These are phyloP conservation scores for Ispidina lecontei DNA, from an alignment of 2,797 vertebrate species.

Conservation along the genomic window DNA sequence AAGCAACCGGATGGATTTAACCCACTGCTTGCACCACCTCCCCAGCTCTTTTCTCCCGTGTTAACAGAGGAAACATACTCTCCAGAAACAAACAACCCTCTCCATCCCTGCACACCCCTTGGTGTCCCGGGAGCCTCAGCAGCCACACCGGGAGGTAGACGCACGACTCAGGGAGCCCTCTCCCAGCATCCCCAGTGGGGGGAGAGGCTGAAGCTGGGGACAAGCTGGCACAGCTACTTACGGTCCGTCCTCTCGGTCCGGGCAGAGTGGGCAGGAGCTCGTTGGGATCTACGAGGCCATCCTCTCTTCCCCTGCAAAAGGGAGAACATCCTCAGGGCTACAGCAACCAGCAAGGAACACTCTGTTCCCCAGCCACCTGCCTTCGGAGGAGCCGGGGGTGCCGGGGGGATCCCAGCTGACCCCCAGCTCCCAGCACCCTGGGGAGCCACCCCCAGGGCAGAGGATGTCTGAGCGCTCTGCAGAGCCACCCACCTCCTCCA, in stretches of 20 bases:
- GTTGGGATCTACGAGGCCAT: not conserved
- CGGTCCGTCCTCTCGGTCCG: not conserved
- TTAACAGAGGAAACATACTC: not conserved
- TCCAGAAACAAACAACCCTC: rapidly evolving
- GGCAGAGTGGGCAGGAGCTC: not conserved
- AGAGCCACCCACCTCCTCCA: not conserved
- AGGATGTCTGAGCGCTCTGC: not conserved
- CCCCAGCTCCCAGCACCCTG: not conserved
- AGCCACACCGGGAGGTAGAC: rapidly evolving
- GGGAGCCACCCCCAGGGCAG: not conserved
- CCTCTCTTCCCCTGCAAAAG: slow-evolving; percentile 48
- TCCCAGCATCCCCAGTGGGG: not conserved
- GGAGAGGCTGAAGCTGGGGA: not conserved
- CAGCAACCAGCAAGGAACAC: rapidly evolving
- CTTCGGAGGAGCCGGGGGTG: rapidly evolving
- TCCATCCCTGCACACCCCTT: not conserved
- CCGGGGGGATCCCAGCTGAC: rapidly evolving
- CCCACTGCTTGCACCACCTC: rapidly evolving
- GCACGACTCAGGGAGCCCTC: rapidly evolving
- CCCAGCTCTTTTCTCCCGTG: not conserved
- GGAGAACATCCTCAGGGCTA: not conserved
- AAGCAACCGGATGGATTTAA: not conserved
- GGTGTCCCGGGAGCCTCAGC: rapidly evolving
- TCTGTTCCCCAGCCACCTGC: rapidly evolving
- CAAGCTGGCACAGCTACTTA: slow-evolving; percentile 5